These are phyloP conservation scores for Campoplex nolae DNA, from an alignment of 2,888 invertebrate species.

Conservation along the genomic window DNA sequence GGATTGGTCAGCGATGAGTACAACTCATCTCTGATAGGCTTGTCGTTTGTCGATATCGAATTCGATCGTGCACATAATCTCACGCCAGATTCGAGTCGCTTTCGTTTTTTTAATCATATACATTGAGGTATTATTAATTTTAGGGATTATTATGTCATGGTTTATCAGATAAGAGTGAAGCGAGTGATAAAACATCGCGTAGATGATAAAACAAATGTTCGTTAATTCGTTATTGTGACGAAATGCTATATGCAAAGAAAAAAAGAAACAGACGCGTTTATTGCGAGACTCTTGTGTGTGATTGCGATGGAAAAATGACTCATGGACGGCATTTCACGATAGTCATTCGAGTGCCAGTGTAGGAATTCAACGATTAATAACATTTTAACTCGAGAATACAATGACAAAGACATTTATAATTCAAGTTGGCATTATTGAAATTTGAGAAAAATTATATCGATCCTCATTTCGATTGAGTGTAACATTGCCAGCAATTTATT, in stretches of 20 bases:
- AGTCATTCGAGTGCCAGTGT: constrained; percentile 1
- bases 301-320: constrained; percentile 12
- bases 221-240: constrained; percentile 3
- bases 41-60: no score
- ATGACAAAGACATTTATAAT: neutral
- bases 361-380: constrained; percentile 14
- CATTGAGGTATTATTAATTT: neutral
- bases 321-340: constrained; percentile 16
- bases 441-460: neutral
- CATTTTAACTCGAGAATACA: neutral
- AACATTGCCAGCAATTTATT: neutral
- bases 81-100: neutral
- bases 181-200: constrained; percentile 4
- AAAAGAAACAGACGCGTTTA: constrained; percentile 12
- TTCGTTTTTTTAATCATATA: neutral
- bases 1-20: no score
- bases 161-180: neutral
- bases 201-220: neutral
- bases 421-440: neutral
- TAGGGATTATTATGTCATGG: constrained; percentile 14
- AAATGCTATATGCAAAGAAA: neutral
- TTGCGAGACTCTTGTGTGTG: neutral
- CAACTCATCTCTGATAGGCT: no score
- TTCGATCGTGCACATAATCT: no score
- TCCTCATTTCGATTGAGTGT: neutral